phyloP scores from a whole-genome alignment of 2,797 vertebrate species.

The Anguilla pacifica region DNA sequence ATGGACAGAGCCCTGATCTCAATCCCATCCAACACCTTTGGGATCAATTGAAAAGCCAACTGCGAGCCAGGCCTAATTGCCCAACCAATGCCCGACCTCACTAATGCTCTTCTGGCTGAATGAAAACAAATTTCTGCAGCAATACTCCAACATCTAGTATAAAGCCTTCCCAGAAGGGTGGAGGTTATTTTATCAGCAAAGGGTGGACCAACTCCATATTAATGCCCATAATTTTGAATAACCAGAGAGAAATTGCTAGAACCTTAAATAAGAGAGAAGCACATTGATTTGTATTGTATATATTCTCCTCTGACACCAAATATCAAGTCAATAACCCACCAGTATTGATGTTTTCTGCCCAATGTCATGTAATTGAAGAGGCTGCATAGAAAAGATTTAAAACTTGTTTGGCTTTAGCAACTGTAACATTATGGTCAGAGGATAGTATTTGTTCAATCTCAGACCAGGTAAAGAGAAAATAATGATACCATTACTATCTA shows the following conservation, averaged over 20 bases:
- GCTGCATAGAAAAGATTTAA: not conserved
- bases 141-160: no score
- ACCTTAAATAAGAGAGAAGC: not conserved
- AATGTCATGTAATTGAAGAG: not conserved
- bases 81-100: no score
- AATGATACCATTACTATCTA: not conserved
- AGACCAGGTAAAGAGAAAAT: not conserved
- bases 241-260: not conserved
- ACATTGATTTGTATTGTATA: slow-evolving; percentile 12
- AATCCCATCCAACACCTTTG: no score
- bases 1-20: no score
- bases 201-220: no score
- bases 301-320: not conserved
- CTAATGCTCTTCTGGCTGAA: no score
- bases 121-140: no score
- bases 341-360: not conserved
- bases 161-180: no score
- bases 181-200: no score
- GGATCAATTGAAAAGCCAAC: no score
- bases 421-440: not conserved
- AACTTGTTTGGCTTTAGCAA: not conserved
- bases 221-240: no score
- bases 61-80: no score
- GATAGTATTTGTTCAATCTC: not conserved
- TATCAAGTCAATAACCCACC: slow-evolving; percentile 4